Evolutionary conservation across 2,888 invertebrate genomes (phyloP).

Genomic region (Escarpia spicata): DNA sequence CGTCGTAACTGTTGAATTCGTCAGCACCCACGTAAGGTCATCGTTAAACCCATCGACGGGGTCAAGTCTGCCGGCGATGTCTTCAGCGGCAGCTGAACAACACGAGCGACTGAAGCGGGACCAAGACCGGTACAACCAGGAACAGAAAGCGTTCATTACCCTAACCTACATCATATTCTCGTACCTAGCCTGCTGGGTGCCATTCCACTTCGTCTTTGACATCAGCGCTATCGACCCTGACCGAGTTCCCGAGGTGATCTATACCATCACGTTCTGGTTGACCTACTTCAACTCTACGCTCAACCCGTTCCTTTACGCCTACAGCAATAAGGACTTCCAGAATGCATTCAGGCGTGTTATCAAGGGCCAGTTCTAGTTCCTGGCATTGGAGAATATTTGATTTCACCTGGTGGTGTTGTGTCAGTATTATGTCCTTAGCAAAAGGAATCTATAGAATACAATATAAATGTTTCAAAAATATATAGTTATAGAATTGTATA

Average conservation of each 20-base stretch:
- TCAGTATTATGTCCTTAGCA: too few relatives aligned
- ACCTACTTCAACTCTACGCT: conserved; percentile 44
- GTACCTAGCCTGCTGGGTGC: conserved; percentile 44
- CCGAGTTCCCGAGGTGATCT: conserved; percentile 39
- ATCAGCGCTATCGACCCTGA: conserved; percentile 38
- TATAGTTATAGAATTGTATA: too few relatives aligned
- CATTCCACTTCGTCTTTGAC: conserved; percentile 45
- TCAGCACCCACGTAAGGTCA: not conserved
- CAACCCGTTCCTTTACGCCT: conserved; percentile 44
- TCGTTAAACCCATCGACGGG: too few relatives aligned
- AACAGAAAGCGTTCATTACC: conserved; percentile 40
- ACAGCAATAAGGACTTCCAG: conserved; percentile 38
- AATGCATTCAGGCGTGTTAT: conserved; percentile 38
- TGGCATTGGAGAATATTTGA: not conserved
- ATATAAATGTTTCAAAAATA: too few relatives aligned
- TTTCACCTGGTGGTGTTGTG: too few relatives aligned
- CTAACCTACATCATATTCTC: conserved; percentile 39
- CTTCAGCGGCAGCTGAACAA: not conserved
- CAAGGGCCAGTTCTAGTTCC: conserved; percentile 32
- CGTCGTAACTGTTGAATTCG: not conserved
- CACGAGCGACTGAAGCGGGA: not conserved
- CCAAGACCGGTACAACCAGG: conserved; percentile 27
- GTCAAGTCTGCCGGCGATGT: not conserved
- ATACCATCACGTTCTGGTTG: conserved; percentile 42
- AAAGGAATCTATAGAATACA: too few relatives aligned